Conservation (phyloP, 2,797 vertebrate genomes). For the Babyrousa celebensis region DNA sequence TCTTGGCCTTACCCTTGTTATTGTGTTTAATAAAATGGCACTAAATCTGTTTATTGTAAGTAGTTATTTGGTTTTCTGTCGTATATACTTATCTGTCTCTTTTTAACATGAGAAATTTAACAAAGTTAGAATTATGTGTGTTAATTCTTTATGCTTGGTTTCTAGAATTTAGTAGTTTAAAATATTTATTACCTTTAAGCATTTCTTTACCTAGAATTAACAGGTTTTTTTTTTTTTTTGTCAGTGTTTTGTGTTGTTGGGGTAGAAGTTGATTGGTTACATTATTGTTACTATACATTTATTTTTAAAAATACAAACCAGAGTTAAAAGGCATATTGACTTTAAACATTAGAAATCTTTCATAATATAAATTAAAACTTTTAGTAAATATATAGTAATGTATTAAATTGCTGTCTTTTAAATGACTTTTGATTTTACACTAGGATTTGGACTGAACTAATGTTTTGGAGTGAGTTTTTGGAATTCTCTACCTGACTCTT, state of each 20-base stretch:
- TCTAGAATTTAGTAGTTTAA: slow-evolving; percentile 65
- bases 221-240: background rate
- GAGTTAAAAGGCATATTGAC: slow-evolving; percentile 5
- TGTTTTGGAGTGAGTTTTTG: background rate
- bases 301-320: slow-evolving; percentile 18
- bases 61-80: background rate
- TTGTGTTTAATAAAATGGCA: slow-evolving; percentile 7
- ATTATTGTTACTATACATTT: slow-evolving; percentile 19
- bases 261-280: slow-evolving; percentile 43
- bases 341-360: slow-evolving; percentile 37
- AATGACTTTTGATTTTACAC: no score
- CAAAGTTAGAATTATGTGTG: background rate
- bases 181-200: slow-evolving; percentile 23
- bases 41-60: slow-evolving; percentile 8
- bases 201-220: slow-evolving; percentile 18
- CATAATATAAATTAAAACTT: background rate
- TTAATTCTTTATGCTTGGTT: slow-evolving; percentile 16
- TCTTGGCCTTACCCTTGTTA: background rate
- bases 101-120: slow-evolving; percentile 54
- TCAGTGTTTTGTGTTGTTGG: slow-evolving; percentile 24
- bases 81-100: background rate
- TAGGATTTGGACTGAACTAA: no score
- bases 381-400: background rate
- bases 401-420: no score
- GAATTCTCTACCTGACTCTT: slow-evolving; percentile 3